phyloP scores from a whole-genome alignment of 2,797 vertebrate species.

The Lepilemur ruficaudatus region DNA sequence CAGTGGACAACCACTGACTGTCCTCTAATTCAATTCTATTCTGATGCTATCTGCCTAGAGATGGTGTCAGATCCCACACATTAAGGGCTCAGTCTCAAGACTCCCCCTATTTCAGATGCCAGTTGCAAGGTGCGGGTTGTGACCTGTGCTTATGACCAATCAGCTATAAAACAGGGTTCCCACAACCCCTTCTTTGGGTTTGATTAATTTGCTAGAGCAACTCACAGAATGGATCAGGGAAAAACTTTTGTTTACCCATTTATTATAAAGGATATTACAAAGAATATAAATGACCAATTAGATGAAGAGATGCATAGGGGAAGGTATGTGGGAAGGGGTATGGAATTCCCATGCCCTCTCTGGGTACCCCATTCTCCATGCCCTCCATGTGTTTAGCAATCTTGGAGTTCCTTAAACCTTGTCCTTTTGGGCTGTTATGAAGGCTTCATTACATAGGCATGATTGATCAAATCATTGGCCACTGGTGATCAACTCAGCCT shows the following conservation, averaged over 20 bases:
- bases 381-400: fast-evolving
- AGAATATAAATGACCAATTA: neutral
- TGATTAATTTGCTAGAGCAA: neutral
- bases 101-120: neutral
- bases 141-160: neutral
- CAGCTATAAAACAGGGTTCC: neutral
- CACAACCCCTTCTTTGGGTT: neutral
- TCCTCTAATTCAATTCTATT: neutral
- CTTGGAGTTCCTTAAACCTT: neutral
- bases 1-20: neutral
- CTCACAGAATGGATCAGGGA: neutral
- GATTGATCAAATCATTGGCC: neutral
- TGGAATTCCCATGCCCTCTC: fast-evolving
- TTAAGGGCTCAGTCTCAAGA: neutral
- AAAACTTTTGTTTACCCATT: neutral
- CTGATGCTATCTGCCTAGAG: neutral
- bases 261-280: neutral
- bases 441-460: neutral
- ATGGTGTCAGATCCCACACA: neutral
- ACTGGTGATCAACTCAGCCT: neutral
- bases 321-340: fast-evolving
- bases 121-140: neutral
- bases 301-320: too few relatives aligned
- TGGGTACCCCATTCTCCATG: neutral
- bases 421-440: neutral